phyloP scores from a whole-genome alignment of 2,888 invertebrate genomes.

The Hydraecia micacea region DNA sequence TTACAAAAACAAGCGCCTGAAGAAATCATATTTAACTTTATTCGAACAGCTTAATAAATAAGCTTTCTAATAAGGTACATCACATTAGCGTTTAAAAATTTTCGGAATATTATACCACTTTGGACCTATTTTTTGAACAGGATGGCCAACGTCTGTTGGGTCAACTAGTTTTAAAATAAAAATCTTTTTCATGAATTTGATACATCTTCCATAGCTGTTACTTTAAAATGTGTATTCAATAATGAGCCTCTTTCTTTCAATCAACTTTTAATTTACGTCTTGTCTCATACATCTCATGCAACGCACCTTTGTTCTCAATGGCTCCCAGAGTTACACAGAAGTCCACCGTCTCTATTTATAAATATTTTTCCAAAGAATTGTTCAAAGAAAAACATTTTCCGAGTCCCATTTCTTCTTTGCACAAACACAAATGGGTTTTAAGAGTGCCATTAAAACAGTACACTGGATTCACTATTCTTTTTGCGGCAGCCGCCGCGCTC shows the following conservation, averaged over 20 bases:
- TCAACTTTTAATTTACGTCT: not conserved
- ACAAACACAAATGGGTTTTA: constrained; percentile 24
- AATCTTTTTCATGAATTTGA: too few species aligned
- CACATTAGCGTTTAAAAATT: too few species aligned
- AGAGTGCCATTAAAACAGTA: constrained; percentile 10
- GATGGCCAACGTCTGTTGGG: too few species aligned
- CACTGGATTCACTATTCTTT: constrained; percentile 17
- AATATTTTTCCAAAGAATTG: constrained; percentile 16
- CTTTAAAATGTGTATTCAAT: not conserved
- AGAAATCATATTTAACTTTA: too few species aligned
- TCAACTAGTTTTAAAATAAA: too few species aligned
- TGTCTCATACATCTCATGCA: not conserved
- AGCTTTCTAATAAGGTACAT: too few species aligned
- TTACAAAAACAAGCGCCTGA: too few species aligned
- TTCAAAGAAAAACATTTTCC: constrained; percentile 15
- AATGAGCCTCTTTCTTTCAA: not conserved
- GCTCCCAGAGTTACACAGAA: constrained; percentile 9
- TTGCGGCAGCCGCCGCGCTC: not conserved
- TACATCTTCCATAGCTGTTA: not conserved
- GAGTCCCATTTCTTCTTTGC: constrained; percentile 8
- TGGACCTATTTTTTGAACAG: too few species aligned
- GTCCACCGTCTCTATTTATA: constrained; percentile 12
- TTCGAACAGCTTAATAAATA: too few species aligned
- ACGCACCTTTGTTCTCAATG: constrained; percentile 7
- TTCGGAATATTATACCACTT: too few species aligned